A percentile compares a stretch with the other conserved stretches of the same genome.
phyloP scores from a whole-genome alignment of 2,888 invertebrate genomes.

The Epinotia ramella region DNA sequence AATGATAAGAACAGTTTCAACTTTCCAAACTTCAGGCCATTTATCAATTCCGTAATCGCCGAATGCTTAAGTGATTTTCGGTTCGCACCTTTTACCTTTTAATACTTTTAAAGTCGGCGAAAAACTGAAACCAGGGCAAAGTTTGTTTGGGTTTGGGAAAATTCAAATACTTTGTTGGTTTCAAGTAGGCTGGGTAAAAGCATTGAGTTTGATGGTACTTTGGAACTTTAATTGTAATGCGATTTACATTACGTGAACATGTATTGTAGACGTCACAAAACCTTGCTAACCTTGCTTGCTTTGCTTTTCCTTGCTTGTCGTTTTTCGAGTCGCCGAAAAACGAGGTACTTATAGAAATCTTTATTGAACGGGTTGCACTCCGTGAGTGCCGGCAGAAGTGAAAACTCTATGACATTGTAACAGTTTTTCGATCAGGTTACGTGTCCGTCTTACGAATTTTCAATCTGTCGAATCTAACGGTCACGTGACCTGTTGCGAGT shows the following conservation, averaged over 20 bases:
- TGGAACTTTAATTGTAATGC: conserved; percentile 14
- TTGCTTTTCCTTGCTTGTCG: too few species aligned
- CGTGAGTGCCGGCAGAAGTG: too few species aligned
- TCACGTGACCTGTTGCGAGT: too few species aligned
- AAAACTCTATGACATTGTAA: too few species aligned
- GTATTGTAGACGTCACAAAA: background rate
- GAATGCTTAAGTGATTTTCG: conserved; percentile 20
- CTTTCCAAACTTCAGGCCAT: background rate
- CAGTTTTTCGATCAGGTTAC: too few species aligned
- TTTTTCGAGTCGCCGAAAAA: background rate
- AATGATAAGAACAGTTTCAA: conserved; percentile 3
- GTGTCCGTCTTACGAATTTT: too few species aligned
- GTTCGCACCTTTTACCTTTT: conserved; percentile 11
- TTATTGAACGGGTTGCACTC: too few species aligned
- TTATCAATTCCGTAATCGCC: conserved; percentile 17
- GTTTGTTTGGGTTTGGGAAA: conserved; percentile 4
- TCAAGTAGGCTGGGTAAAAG: conserved; percentile 4
- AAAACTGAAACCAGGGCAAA: conserved; percentile 28
- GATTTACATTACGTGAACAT: conserved; percentile 18
- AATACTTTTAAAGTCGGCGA: conserved; percentile 24
- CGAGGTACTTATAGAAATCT: too few species aligned
- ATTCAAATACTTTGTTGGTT: conserved; percentile 19
- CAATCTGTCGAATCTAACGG: too few species aligned
- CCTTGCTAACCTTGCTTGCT: too few species aligned
- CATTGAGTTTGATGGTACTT: conserved; percentile 3